These are phyloP conservation scores for Carcharodon carcharias DNA, from an alignment of 2,797 vertebrate genomes.

Conservation along the genomic window DNA sequence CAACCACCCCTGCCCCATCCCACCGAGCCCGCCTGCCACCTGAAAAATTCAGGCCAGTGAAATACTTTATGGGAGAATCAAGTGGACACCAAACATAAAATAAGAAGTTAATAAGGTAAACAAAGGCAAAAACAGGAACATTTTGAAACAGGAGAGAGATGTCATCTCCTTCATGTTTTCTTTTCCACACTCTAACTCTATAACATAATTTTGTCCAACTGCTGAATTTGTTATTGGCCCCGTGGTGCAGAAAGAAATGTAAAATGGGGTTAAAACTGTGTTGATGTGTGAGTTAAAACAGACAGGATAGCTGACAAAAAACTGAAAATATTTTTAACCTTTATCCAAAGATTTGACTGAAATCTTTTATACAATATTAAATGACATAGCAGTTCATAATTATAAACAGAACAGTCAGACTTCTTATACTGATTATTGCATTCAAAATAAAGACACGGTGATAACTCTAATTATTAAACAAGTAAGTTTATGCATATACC, in stretches of 20 bases:
- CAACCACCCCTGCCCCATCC: too few relatives aligned
- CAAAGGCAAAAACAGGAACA: background rate
- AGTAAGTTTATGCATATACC: background rate
- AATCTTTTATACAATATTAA: background rate
- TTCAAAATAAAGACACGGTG: background rate
- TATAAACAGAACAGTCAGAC: background rate
- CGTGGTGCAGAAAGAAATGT: too few relatives aligned
- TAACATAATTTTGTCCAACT: background rate
- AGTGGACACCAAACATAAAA: background rate
- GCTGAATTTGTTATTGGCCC: background rate
- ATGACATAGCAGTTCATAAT: background rate
- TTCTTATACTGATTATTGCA: background rate
- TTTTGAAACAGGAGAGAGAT: background rate
- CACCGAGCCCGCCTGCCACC: too few relatives aligned
- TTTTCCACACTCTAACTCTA: background rate
- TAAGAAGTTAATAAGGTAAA: background rate
- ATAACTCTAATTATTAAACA: slow-evolving; percentile 16
- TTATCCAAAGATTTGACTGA: slow-evolving; percentile 18
- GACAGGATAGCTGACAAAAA: background rate
- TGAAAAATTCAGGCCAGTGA: background rate
- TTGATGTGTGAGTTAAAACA: background rate
- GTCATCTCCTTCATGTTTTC: background rate
- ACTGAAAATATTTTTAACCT: slow-evolving; percentile 8
- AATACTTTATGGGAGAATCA: background rate
- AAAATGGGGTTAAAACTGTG: background rate